These are phyloP conservation scores for Epinephelus moara DNA, from an alignment of 2,113 vertebrate species.

Conservation along the genomic window DNA sequence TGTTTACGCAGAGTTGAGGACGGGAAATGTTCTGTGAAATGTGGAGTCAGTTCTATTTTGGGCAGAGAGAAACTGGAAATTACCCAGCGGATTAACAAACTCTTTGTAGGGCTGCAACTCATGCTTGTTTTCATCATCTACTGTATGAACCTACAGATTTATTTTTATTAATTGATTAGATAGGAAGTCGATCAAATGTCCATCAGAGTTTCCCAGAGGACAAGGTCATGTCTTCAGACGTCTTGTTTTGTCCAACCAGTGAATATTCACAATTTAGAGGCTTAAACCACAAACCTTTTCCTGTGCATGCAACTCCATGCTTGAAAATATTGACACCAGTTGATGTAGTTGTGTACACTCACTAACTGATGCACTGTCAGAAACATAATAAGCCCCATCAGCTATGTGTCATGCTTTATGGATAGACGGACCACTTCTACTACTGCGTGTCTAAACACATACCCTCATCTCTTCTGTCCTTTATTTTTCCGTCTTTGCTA, in stretches of 20 bases:
- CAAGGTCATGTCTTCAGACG: not conserved
- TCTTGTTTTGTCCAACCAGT: not conserved
- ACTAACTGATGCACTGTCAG: constrained; percentile 6
- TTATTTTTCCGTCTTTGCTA: constrained; percentile 9
- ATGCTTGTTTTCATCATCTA: not conserved
- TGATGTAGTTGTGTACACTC: not conserved
- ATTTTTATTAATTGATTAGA: not conserved
- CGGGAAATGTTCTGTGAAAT: constrained; percentile 40
- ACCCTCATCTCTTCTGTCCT: not conserved
- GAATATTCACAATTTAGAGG: not conserved
- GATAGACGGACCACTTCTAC: not conserved
- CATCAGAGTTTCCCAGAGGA: too few species aligned
- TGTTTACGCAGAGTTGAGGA: constrained; percentile 21
- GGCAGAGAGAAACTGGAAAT: not conserved
- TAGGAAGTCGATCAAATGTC: not conserved
- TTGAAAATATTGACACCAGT: not conserved
- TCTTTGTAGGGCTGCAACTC: not conserved
- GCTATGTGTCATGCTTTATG: not conserved
- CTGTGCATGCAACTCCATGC: too few species aligned
- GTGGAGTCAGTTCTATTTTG: not conserved
- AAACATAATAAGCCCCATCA: constrained; percentile 30
- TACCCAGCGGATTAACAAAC: not conserved
- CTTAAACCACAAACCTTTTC: too few species aligned
- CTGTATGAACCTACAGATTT: not conserved
- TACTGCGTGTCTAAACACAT: not conserved